These are phyloP conservation scores for Cephalopachus bancanus DNA, from an alignment of 2,797 vertebrate species.

Conservation along the genomic window DNA sequence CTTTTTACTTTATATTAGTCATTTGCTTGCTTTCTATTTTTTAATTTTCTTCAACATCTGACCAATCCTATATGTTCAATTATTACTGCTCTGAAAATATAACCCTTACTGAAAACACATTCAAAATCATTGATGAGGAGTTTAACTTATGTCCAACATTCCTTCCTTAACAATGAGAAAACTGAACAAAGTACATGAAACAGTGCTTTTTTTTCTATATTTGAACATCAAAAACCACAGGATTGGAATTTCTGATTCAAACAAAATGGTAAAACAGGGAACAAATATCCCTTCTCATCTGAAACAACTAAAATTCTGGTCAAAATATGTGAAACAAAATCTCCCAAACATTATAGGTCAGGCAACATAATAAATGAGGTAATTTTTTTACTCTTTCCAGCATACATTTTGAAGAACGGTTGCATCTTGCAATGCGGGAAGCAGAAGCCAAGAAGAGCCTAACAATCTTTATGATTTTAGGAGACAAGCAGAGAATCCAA, in stretches of 20 bases:
- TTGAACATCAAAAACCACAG: neutral
- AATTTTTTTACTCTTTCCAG: neutral
- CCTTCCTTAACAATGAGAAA: constrained; percentile 1
- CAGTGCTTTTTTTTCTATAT: neutral
- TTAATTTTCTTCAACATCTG: neutral
- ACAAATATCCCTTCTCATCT: neutral
- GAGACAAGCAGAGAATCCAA: neutral
- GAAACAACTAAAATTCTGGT: neutral
- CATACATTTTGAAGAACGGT: neutral
- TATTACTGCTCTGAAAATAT: neutral
- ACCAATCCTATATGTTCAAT: neutral
- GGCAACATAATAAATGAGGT: neutral
- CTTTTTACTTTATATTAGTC: neutral
- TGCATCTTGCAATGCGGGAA: neutral
- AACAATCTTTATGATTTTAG: neutral
- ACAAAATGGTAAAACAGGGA: neutral
- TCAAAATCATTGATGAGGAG: neutral
- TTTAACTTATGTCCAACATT: neutral
- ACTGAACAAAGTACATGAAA: constrained; percentile 10
- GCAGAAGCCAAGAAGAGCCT: neutral
- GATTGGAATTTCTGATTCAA: neutral
- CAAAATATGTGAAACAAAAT: neutral
- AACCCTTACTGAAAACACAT: neutral
- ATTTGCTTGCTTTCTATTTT: constrained; percentile 11
- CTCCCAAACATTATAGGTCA: neutral